phyloP scores from a whole-genome alignment of 2,888 invertebrate genomes.

The Tetrapedia diversipes region DNA sequence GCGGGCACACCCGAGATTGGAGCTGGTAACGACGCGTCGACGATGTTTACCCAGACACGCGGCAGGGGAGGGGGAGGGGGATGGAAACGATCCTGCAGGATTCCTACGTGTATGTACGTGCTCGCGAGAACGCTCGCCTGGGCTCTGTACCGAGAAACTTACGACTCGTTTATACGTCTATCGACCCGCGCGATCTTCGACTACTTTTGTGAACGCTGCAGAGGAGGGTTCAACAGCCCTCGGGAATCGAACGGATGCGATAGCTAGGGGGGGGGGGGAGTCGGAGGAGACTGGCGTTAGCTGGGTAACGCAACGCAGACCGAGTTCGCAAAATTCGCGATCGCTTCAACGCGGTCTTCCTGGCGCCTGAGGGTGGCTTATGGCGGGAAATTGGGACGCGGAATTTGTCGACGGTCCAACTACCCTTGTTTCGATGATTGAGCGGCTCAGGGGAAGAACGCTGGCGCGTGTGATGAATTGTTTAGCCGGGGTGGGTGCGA shows the following conservation, averaged over 20 bases:
- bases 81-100: slow-evolving; percentile 62
- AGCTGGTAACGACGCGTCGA: slow-evolving; percentile 69
- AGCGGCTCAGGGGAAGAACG: too few species aligned
- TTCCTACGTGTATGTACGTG: slow-evolving; percentile 66
- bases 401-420: slow-evolving; percentile 6
- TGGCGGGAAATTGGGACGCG: slow-evolving; percentile 13
- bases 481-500: too few species aligned
- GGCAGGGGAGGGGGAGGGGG: too few species aligned
- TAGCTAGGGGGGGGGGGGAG: slow-evolving; percentile 11
- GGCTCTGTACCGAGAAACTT: slow-evolving; percentile 54
- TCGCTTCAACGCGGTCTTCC: not conserved
- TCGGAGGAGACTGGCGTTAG: too few species aligned
- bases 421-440: not conserved
- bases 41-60: slow-evolving; percentile 76
- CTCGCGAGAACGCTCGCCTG: slow-evolving; percentile 47
- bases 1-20: slow-evolving; percentile 67
- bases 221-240: slow-evolving; percentile 59
- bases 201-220: slow-evolving; percentile 59
- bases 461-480: too few species aligned
- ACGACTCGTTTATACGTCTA: slow-evolving; percentile 59
- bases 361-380: not conserved
- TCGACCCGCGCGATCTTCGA: slow-evolving; percentile 56
- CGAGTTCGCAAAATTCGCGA: slow-evolving; percentile 37
- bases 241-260: slow-evolving; percentile 51
- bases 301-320: slow-evolving; percentile 8